phyloP scores from a whole-genome alignment of 2,797 vertebrate species.

The Betta splendens region DNA sequence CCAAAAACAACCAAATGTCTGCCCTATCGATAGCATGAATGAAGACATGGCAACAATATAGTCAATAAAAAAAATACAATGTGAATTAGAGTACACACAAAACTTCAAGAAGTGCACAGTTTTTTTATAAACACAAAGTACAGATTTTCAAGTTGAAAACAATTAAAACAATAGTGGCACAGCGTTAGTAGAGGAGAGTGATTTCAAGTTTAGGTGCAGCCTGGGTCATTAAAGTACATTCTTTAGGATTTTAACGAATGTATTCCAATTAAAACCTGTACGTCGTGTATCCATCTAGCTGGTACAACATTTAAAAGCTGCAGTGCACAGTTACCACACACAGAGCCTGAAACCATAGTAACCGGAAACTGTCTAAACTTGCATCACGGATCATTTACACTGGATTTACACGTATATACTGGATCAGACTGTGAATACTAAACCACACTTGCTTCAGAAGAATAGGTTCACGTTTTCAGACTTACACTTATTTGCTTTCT shows the following conservation, averaged over 20 bases:
- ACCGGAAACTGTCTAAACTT: slow-evolving; percentile 41
- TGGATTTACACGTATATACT: slow-evolving; percentile 57
- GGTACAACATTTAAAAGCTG: slow-evolving; percentile 47
- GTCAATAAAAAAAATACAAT: slow-evolving; percentile 65
- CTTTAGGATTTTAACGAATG: slow-evolving; percentile 52
- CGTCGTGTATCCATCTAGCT: slow-evolving; percentile 24
- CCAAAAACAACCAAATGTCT: slow-evolving; percentile 78
- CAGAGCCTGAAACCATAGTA: no score
- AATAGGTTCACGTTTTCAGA: slow-evolving; percentile 42
- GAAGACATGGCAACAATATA: slow-evolving; percentile 68
- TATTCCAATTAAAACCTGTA: slow-evolving; percentile 38
- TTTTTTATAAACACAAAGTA: slow-evolving; percentile 68
- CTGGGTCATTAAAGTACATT: slow-evolving; percentile 55
- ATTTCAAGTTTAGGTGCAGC: slow-evolving; percentile 46
- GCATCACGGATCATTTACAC: slow-evolving; percentile 49
- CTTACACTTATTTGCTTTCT: background rate
- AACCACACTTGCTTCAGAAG: slow-evolving; percentile 38
- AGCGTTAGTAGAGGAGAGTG: slow-evolving; percentile 50
- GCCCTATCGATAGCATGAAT: slow-evolving; percentile 71
- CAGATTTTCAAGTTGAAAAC: slow-evolving; percentile 69
- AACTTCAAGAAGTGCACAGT: slow-evolving; percentile 78
- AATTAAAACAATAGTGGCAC: slow-evolving; percentile 61
- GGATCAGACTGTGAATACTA: slow-evolving; percentile 40
- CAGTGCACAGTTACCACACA: slow-evolving; percentile 41
- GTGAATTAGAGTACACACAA: slow-evolving; percentile 78